These are phyloP conservation scores for Pogonognathellus flavescens DNA, from an alignment of 1,140 invertebrate genomes.

Conservation along the genomic window DNA sequence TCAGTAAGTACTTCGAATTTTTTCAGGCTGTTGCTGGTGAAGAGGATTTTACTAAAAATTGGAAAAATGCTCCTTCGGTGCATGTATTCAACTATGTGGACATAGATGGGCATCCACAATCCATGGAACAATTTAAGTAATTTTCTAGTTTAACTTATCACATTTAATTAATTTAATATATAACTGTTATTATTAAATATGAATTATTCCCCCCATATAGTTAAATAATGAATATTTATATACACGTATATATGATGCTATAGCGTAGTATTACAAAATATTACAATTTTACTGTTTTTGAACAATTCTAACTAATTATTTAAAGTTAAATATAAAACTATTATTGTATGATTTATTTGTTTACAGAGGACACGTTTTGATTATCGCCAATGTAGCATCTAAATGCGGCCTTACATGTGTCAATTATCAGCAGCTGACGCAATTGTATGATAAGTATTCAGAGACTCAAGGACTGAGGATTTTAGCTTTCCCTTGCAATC, in stretches of 20 bases:
- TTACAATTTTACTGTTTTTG: too few relatives aligned
- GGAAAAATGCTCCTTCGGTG: conserved; percentile 77
- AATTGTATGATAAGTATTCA: conserved; percentile 81
- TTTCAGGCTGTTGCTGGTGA: too few relatives aligned
- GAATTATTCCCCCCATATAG: too few relatives aligned
- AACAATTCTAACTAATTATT: too few relatives aligned
- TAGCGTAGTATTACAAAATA: too few relatives aligned
- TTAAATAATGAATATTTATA: too few relatives aligned
- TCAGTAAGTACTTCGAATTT: too few relatives aligned
- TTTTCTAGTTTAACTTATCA: conserved; percentile 24
- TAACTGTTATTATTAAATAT: too few relatives aligned
- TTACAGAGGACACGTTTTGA: conserved; percentile 75
- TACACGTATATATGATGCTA: too few relatives aligned
- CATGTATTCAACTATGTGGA: conserved; percentile 84
- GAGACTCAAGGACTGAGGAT: conserved; percentile 79
- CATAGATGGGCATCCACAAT: conserved; percentile 80
- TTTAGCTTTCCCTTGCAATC: conserved; percentile 93
- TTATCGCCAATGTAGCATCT: conserved; percentile 90
- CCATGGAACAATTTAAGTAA: conserved; percentile 79
- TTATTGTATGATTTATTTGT: too few relatives aligned
- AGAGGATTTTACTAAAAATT: not conserved
- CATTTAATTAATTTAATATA: not conserved
- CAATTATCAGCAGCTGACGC: conserved; percentile 85
- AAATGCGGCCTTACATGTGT: conserved; percentile 82
- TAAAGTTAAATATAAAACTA: too few relatives aligned